Conservation (phyloP, 2,113 vertebrate genomes). For the Machaerirhynchus nigripectus region DNA sequence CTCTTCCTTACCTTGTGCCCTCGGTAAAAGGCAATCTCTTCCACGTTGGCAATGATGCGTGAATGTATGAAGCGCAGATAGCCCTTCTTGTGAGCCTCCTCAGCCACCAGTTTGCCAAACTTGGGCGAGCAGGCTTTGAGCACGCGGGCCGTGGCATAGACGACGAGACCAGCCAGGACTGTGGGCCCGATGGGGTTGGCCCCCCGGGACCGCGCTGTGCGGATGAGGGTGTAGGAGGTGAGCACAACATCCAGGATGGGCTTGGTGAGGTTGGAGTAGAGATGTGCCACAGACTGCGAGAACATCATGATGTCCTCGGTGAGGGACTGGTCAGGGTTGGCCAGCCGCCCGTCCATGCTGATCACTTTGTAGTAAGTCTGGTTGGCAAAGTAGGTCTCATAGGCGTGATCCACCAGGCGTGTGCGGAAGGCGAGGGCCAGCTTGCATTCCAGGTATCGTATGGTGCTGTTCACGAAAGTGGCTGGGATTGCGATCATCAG, state of each 20-base stretch:
- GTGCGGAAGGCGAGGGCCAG: slow-evolving; percentile 94
- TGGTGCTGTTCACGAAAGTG: slow-evolving; percentile 97
- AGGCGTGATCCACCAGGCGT: slow-evolving; percentile 89
- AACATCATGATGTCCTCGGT: slow-evolving; percentile 98
- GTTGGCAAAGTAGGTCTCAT: slow-evolving; percentile 90
- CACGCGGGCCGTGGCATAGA: slow-evolving; percentile 91
- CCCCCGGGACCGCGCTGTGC: slow-evolving; percentile 85
- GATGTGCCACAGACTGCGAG: slow-evolving; percentile 92
- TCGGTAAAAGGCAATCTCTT: slow-evolving; percentile 97
- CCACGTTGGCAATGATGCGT: slow-evolving; percentile 94
- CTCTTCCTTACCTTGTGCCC: slow-evolving; percentile 90
- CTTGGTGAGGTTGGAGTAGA: slow-evolving; percentile 99
- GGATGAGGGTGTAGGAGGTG: slow-evolving; percentile 95
- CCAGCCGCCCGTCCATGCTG: slow-evolving; percentile 93
- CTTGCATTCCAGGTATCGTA: slow-evolving; percentile 94
- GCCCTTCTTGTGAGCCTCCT: slow-evolving; percentile 94
- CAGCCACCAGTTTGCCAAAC: slow-evolving; percentile 94
- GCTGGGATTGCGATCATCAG: slow-evolving; percentile 95
- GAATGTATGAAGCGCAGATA: slow-evolving; percentile 95
- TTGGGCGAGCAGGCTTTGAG: slow-evolving; percentile 92
- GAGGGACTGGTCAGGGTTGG: slow-evolving; percentile 96
- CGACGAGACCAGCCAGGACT: slow-evolving; percentile 89
- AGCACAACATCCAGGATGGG: slow-evolving; percentile 94
- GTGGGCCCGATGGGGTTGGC: slow-evolving; percentile 91
- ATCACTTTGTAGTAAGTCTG: slow-evolving; percentile 96